Evolutionary conservation across 1,140 invertebrate genomes (phyloP), one percentile per base, ranked within the genome.

Genomic region (Ridgeia piscesae): DNA sequence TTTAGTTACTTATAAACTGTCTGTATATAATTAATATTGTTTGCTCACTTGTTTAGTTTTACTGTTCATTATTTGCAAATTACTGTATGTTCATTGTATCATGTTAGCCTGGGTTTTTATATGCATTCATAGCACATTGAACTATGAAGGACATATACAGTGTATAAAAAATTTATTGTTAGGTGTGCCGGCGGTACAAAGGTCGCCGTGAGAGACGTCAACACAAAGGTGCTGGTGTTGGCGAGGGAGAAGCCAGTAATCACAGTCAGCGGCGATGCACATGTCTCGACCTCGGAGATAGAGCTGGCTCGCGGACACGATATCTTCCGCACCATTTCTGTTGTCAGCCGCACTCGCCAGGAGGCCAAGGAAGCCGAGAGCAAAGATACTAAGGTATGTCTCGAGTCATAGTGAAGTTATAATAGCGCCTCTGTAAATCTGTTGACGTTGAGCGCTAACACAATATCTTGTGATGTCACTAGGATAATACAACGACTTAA

Each of bases 141-240:
- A n/a, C 90, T 42, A 11, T 42, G 11, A 42, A 42, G 42, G 42
- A 42, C 42, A 42, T 42, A 42, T 42, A 42, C 42, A 42, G 42
- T 42, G 42, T 6, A 42, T 42, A 42, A 42, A 77, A 77, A 77
- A 21, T 9, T 77, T 6, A 58, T 27, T 92, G 27, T 77, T 94
- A 97, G 97, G 34, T 98, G 97, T 95, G 97, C 97, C 94, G 97
- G 97, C 94, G 97, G 97, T 1, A 97, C 97, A 93, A 96, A n/a
- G 14, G 50, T 93, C 27, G 34, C 88, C 17, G 88, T 93, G 11
- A 89, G n/a, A 2, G 89, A 88, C 33, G 90, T 93, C 34, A 92
- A 93, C 89, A 89, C 93, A 4, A 42, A 50, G 34, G 33, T 93
- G 17, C 89, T 93, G 92, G 93, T 93, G 34, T 89, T 50, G 77